These are phyloP conservation scores for Neosilurus hyrtlii DNA, from an alignment of 2,797 vertebrate genomes.

Conservation along the genomic window DNA sequence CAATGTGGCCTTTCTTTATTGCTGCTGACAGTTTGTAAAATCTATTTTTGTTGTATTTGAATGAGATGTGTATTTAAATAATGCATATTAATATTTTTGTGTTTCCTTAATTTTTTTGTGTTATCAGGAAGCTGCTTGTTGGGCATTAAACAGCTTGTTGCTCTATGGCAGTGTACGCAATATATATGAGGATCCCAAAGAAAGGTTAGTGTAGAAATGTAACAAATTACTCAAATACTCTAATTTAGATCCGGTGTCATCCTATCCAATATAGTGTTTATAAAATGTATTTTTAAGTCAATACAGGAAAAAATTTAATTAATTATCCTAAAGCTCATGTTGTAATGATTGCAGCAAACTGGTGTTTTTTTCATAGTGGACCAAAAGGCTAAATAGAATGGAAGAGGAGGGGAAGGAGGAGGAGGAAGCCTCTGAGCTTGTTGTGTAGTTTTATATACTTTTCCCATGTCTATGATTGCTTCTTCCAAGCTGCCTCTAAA, in stretches of 20 bases:
- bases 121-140: slow-evolving; percentile 88
- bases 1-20: background rate
- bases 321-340: background rate
- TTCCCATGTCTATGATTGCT: background rate
- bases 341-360: background rate
- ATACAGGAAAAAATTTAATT: background rate
- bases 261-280: background rate
- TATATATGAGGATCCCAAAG: slow-evolving; percentile 80
- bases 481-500: background rate
- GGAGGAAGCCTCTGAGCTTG: background rate
- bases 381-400: background rate
- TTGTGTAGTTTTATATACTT: background rate
- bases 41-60: background rate
- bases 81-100: background rate
- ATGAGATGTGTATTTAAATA: too few species aligned
- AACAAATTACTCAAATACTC: background rate
- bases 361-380: background rate
- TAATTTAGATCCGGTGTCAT: background rate
- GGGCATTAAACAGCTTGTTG: slow-evolving; percentile 88
- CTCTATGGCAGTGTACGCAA: slow-evolving; percentile 76
- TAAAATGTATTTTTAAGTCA: background rate
- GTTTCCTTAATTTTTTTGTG: slow-evolving; percentile 1
- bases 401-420: background rate
- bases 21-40: background rate
- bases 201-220: slow-evolving; percentile 70